These are phyloP conservation scores for Prunella strophiata DNA, from an alignment of 2,797 vertebrate species.

Conservation along the genomic window DNA sequence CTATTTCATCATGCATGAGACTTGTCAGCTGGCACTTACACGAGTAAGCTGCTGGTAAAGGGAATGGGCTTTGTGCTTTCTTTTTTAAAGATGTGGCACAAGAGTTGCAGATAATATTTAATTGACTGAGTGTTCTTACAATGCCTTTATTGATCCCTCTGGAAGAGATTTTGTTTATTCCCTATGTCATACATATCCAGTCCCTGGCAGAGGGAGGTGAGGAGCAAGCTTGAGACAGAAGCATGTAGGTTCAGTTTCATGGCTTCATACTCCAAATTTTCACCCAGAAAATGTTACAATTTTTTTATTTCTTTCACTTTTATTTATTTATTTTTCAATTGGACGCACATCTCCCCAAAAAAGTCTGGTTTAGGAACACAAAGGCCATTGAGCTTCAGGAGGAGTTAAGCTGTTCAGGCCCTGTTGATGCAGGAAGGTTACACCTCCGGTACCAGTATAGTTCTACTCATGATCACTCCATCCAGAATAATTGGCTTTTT, in stretches of 20 bases:
- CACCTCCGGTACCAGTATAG: not conserved
- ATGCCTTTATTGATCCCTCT: not conserved
- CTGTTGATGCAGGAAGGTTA: not conserved
- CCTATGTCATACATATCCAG: not conserved
- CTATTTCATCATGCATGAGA: not conserved
- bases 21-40: conserved; percentile 44
- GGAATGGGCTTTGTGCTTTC: not conserved
- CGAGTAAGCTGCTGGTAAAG: conserved; percentile 17
- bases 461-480: not conserved
- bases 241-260: not conserved
- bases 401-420: not conserved
- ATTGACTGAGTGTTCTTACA: conserved; percentile 42
- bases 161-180: conserved; percentile 19
- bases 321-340: not conserved
- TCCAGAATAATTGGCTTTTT: not conserved
- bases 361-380: not conserved
- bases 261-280: not conserved
- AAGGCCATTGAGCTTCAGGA: not conserved
- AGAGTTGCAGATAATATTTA: conserved; percentile 38
- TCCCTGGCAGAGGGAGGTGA: not conserved
- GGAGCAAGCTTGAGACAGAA: not conserved
- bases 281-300: not conserved
- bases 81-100: not conserved
- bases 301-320: not conserved
- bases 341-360: not conserved